phyloP scores from a whole-genome alignment of 2,113 vertebrate species.

The Atlantisia rogersi region DNA sequence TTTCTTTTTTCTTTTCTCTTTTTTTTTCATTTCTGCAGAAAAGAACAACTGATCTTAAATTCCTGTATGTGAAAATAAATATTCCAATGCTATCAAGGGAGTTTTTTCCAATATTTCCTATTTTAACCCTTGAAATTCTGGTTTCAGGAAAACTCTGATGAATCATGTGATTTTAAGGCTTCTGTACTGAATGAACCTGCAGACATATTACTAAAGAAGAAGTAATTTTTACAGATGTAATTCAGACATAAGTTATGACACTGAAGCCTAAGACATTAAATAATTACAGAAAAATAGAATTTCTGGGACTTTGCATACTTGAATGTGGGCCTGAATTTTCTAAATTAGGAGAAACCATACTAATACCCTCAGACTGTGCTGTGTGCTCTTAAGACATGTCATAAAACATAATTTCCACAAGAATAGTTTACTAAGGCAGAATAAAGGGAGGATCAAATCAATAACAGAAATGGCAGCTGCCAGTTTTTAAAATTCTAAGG shows the following conservation, averaged over 20 bases:
- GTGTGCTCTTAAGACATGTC: not conserved
- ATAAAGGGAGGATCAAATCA: not conserved
- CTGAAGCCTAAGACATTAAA: accelerated
- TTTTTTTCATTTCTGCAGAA: not conserved
- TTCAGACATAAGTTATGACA: not conserved
- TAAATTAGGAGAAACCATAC: not conserved
- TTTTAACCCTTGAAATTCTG: not conserved
- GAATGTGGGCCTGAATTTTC: not conserved
- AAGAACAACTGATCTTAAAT: not conserved
- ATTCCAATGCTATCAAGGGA: not conserved
- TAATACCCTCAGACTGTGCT: not conserved
- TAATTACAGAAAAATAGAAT: not conserved
- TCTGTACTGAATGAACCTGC: not conserved
- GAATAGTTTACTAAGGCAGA: not conserved
- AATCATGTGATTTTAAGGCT: not conserved
- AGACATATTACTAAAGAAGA: not conserved
- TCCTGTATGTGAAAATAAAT: not conserved
- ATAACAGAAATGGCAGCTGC: not conserved
- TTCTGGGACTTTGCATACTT: not conserved
- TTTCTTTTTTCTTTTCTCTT: too few relatives aligned
- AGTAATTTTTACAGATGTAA: not conserved
- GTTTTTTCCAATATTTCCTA: not conserved
- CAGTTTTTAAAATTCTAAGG: not conserved
- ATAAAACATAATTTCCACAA: not conserved
- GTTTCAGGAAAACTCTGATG: not conserved